These are phyloP conservation scores for Tenthredo amoena DNA, from an alignment of 2,888 invertebrate species.

Conservation along the genomic window DNA sequence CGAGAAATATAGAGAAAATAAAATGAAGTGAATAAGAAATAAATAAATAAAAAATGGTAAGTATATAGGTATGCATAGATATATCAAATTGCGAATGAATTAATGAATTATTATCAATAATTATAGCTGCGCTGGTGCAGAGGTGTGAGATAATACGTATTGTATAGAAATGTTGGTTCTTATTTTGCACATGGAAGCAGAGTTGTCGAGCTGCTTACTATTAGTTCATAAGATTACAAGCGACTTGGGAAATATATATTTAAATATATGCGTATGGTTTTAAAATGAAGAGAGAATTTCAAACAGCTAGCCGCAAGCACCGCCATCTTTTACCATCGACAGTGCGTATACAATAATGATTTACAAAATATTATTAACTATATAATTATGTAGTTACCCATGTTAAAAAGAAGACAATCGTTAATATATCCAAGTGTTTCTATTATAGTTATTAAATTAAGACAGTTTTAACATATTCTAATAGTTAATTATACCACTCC, in stretches of 20 bases:
- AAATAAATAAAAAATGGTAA: not conserved
- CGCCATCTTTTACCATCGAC: conserved; percentile 62
- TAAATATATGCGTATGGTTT: conserved; percentile 14
- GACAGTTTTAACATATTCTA: conserved; percentile 13
- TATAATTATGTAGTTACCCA: conserved; percentile 34
- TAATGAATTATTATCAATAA: not conserved
- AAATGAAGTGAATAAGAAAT: not conserved
- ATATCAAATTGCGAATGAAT: not conserved
- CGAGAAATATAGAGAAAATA: not conserved
- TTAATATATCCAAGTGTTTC: conserved; percentile 55
- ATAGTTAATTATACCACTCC: not conserved
- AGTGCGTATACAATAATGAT: conserved; percentile 56
- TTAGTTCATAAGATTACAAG: conserved; percentile 31
- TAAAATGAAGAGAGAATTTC: conserved; percentile 28
- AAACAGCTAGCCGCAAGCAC: conserved; percentile 67
- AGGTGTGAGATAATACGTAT: not conserved
- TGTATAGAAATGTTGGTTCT: not conserved
- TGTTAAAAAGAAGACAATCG: conserved; percentile 54
- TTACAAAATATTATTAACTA: conserved; percentile 19
- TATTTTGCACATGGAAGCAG: conserved; percentile 41
- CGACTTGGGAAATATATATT: not conserved
- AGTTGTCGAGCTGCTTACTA: conserved; percentile 47
- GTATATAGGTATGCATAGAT: not conserved
- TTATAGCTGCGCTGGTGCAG: not conserved
- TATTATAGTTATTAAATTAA: conserved; percentile 35